Base-by-base conservation (phyloP, 2,113 vertebrate genomes). In the Lophius piscatorius region DNA sequence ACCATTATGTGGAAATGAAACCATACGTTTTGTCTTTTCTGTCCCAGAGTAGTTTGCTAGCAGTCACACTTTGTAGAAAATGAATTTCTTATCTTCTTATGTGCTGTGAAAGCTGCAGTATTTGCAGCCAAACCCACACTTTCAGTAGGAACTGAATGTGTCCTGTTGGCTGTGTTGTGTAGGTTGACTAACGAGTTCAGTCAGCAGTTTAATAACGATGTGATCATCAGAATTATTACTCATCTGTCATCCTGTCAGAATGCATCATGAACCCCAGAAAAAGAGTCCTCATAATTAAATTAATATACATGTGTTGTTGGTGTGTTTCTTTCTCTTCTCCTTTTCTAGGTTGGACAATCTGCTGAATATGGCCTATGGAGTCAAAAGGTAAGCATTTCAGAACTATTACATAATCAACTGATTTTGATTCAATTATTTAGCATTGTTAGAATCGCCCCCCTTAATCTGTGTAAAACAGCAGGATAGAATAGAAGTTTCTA, bases 331-430 rank as follows among this genome's bases (percentile, higher is more conserved):
- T 63, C 18, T 94, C 92, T 87, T 91, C 23, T 40, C 3, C 48
- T 6, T 33, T 86, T 94, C 92, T 82, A 98, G 96, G 93, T 91
- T 98, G 94, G 96, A 98, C 92, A 98, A 98, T 93, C 92, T 98
- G 91, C 94, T 98, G 83, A 98, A 98, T 91, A 98, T 98, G 95
- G 96, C 96, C 83, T 98, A 98, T 80, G 96, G 96, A 90, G 96
- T 98, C 65, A 98, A 98, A 93, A 98, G 96, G 96, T 98, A 96
- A 95, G 67, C 10, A 69, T 36, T 49, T 26, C 28, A 17, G 45
- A n/a, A n/a, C n/a, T n/a, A n/a, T n/a, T n/a, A n/a, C n/a, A n/a
- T n/a, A n/a, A n/a, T n/a, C n/a, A n/a, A n/a, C n/a, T n/a, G n/a
- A n/a, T n/a, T n/a, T n/a, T n/a, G n/a, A n/a, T n/a, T n/a, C n/a